Evolutionary conservation across 2,888 invertebrate species (phyloP), one percentile per base, ranked within the genome.

Genomic region (Myopa testacea): DNA sequence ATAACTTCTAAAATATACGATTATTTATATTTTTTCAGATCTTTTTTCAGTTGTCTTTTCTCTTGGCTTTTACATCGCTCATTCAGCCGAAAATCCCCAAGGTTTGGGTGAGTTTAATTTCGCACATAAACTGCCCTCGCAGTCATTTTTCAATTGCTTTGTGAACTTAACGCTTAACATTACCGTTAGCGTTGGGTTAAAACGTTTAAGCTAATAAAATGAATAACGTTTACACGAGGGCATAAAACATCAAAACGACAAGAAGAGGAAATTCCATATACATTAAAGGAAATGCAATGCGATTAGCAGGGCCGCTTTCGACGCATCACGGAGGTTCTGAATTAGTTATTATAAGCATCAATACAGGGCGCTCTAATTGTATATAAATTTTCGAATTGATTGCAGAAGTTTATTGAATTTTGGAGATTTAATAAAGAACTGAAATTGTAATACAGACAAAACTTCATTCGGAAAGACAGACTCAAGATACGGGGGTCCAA

Each of bases 171-270:
- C 68, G 73, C 60, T 77, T 68, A 73, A 73, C 77, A 77, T 73
- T 73, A 65, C 73, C 60, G 73, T 73, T 77, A 68, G 38, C 69
- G 45, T 73, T 77, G 82, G 83, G 84, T 84, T 83, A 82, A 83
- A 81, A 82, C 83, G 83, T 82, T 83, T 81, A 82, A 81, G 84
- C 87, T 87, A 88, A 88, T 88, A 85, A 85, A 62, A 79, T 83
- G 80, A 81, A 81, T 79, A 83, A 83, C 78, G 82, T 83, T 82
- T 75, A 52, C 65, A 80, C 62, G 65, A 72, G 70, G 65, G 75
- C 10, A 76, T 58, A 62, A 79, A 78, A 68, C 79, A 78, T 80
- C 14, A 10, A 16, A 71, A 45, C 10, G 45, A 45, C 45, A 45
- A 45, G 55, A 52, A 4, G 7, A 76, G 81, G 81, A 80, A 81